Evolutionary conservation across 2,113 vertebrate species (phyloP), one percentile per base, ranked within the genome.

Genomic region (Catharus fuscescens): DNA sequence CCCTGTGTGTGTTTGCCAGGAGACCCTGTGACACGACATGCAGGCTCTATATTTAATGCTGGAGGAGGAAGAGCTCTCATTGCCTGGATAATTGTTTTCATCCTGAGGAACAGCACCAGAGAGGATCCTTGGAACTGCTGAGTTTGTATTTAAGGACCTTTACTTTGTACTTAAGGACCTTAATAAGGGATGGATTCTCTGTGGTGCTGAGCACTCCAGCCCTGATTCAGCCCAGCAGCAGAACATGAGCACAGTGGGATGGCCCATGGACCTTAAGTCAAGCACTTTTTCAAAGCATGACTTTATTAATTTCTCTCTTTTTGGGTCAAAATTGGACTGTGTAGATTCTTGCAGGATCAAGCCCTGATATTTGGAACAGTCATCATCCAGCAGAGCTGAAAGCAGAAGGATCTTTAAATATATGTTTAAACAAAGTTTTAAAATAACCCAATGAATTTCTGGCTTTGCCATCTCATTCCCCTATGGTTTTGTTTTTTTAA

Each of bases 11-110:
- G 40, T 31, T 56, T 62, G 32, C 57, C 65, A 15, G 9, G 23
- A 54, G 12, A 14, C 8, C 59, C 52, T 1, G 0, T 12, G 36
- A 45, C 23, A 54, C 9, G 1, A 10, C 0, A 0, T 5, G 21
- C 45, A 48, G 52, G 17, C n/a, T 25, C 25, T n/a, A 23, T 28
- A 10, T 31, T 60, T 59, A 52, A 26, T 62, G 24, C 0, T 3
- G 45, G 67, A 77, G 25, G 47, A 62, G 32, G 18, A 56, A 45
- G 52, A 74, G 42, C 81, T 87, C 73, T 89, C 34, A 3, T 28
- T 62, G 38, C 34, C 48, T 78, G 31, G 21, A 16, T 45, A 52
- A 28, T 42, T 67, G n/a, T 36, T 53, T 87, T 52, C 48, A 32
- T 89, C 32, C 78, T 87, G 74, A 79, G 42, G 4, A 82, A 14